Base-by-base conservation (phyloP, 1,140 invertebrate species). In the Mamestra configurata region DNA sequence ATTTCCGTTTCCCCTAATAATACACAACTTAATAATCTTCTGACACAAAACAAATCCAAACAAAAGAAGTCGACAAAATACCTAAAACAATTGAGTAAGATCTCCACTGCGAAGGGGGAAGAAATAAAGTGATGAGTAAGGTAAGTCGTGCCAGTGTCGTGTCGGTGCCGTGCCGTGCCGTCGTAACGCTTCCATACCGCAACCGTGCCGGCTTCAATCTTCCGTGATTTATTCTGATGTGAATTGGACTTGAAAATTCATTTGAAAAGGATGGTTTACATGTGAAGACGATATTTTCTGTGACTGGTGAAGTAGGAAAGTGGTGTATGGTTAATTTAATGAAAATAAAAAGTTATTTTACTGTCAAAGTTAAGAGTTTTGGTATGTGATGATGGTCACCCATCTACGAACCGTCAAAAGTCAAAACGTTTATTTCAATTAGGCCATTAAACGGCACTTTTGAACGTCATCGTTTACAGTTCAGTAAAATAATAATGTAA, bases 241-340 rank as follows among this genome's bases (percentile, higher is more conserved):
- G 72, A 76, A 76, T 76, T 76, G 72, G 72, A 76, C 37, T 61
- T 11, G 72, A 77, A 64, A 64, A 77, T 77, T 64, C 57, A 18
- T 51, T 64, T 35, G 20, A 40, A 46, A 77, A 70, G 31, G 57
- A 27, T 13, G 18, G 35, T 37, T 78, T 27, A 55, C 18, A 31
- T 61, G 8, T 27, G n/a, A 22, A 5, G 10, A 57, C 27, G 1
- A 24, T 27, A 57, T 27, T 57, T 49, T 43, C 1, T 49, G 15
- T 4, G 40, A 13, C 40, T n/a, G n/a, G n/a, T n/a, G n/a, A n/a
- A n/a, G n/a, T n/a, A n/a, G n/a, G n/a, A n/a, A n/a, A n/a, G n/a
- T n/a, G n/a, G n/a, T n/a, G n/a, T n/a, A n/a, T n/a, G n/a, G n/a
- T n/a, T n/a, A n/a, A n/a, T n/a, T n/a, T n/a, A n/a, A n/a, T n/a